These are phyloP conservation scores for Notothenia rossii DNA, from an alignment of 2,113 vertebrate genomes.

Conservation along the genomic window DNA sequence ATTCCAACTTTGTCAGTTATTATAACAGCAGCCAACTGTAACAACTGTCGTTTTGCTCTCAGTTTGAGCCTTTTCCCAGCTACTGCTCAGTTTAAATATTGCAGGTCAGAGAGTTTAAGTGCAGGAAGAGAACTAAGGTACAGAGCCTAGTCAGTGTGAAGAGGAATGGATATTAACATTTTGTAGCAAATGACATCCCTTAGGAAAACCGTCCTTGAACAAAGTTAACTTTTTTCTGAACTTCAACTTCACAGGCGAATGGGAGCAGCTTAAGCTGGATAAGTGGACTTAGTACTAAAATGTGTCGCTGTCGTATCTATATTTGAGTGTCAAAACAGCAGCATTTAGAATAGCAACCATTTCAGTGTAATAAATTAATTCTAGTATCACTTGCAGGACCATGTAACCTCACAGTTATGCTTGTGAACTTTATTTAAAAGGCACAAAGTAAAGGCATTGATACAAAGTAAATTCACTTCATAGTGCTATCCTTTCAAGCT, in stretches of 20 bases:
- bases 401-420: neutral
- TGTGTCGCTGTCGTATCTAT: too few relatives aligned
- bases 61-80: neutral
- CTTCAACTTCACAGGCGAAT: neutral
- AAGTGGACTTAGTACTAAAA: neutral
- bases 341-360: too few relatives aligned
- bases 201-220: conserved; percentile 14
- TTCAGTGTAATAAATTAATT: neutral
- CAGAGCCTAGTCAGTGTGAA: neutral
- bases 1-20: neutral
- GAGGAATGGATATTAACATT: conserved; percentile 11
- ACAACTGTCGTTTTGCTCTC: neutral
- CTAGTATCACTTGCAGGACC: neutral
- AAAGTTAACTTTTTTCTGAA: neutral
- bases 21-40: neutral
- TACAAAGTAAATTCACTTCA: neutral
- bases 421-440: neutral
- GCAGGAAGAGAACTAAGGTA: neutral
- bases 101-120: conserved; percentile 15
- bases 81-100: conserved; percentile 1
- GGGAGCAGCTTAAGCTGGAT: neutral
- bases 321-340: too few relatives aligned
- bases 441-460: neutral
- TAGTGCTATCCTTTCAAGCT: neutral
- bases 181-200: conserved; percentile 11